A percentile compares a stretch with the other conserved stretches of the same genome.
Conservation (phyloP, 2,113 vertebrate genomes). For the Forbesichthys papilliferus region DNA sequence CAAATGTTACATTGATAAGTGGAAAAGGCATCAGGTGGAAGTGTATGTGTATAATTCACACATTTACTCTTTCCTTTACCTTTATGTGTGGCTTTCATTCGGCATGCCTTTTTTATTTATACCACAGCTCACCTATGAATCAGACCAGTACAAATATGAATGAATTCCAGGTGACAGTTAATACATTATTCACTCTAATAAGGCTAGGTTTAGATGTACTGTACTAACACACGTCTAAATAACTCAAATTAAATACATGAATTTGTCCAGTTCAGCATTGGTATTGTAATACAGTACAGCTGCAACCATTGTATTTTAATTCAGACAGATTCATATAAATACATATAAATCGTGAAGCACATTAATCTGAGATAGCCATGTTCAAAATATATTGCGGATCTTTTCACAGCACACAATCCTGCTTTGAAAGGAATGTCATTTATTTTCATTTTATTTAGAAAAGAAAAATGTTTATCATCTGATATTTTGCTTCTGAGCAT, state of each 20-base stretch:
- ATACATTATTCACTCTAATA: slow-evolving; percentile 13
- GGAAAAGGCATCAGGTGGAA: slow-evolving; percentile 20
- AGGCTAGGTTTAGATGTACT: slow-evolving; percentile 8
- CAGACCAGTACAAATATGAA: slow-evolving; percentile 12
- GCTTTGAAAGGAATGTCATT: slow-evolving; percentile 37
- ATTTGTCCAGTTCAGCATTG: slow-evolving; percentile 23
- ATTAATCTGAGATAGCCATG: slow-evolving; percentile 27
- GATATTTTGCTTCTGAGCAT: slow-evolving; percentile 40
- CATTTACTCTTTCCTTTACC: slow-evolving; percentile 24
- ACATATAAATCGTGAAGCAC: slow-evolving; percentile 18
- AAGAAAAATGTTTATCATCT: neutral
- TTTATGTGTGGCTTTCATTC: slow-evolving; percentile 48
- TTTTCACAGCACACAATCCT: slow-evolving; percentile 31
- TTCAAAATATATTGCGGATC: slow-evolving; percentile 25
- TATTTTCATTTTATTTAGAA: slow-evolving; percentile 38
- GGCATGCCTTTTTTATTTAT: slow-evolving; percentile 58
- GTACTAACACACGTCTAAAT: neutral
- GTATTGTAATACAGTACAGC: slow-evolving; percentile 39
- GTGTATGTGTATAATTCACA: slow-evolving; percentile 38
- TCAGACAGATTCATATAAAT: slow-evolving; percentile 6
- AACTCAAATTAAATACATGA: slow-evolving; percentile 29
- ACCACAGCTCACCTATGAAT: slow-evolving; percentile 41
- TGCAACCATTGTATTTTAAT: slow-evolving; percentile 23
- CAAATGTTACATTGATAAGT: no score
- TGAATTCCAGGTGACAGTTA: slow-evolving; percentile 13